Conservation (phyloP, 2,888 invertebrate species). For the Eupithecia subfuscata region DNA sequence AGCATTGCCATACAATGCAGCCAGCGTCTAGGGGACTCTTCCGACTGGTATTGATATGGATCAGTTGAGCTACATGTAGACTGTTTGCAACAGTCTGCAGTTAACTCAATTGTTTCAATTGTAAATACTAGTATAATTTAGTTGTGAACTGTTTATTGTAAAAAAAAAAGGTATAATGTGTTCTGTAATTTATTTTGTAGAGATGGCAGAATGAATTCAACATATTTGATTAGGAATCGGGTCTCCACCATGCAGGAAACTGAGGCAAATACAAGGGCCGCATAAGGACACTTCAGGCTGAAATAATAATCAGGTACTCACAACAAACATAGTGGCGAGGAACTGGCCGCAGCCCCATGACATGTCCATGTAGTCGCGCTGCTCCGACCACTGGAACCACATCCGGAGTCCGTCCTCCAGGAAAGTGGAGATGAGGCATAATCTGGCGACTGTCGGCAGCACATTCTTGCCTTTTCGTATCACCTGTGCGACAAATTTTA, state of each 20-base stretch:
- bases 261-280: not conserved
- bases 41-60: no score
- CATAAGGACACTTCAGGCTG: not conserved
- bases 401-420: slow-evolving; percentile 99
- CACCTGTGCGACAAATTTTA: slow-evolving; percentile 84
- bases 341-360: slow-evolving; percentile 98
- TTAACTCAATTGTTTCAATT: no score
- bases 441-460: slow-evolving; percentile 96
- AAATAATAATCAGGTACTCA: slow-evolving; percentile 70
- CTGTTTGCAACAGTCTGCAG: no score
- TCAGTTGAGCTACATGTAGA: no score
- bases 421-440: slow-evolving; percentile 99
- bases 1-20: no score
- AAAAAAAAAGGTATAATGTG: no score
- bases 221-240: not conserved
- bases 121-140: no score
- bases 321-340: slow-evolving; percentile 96
- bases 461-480: slow-evolving; percentile 96
- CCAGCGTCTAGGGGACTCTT: no score
- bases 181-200: no score
- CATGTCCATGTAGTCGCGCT: slow-evolving; percentile 98
- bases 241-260: not conserved
- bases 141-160: no score
- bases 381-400: slow-evolving; percentile 99
- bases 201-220: not conserved